Evolutionary conservation across 2,797 vertebrate species (phyloP), one percentile per base, ranked within the genome.

Genomic region (Pogonophryne albipinna): DNA sequence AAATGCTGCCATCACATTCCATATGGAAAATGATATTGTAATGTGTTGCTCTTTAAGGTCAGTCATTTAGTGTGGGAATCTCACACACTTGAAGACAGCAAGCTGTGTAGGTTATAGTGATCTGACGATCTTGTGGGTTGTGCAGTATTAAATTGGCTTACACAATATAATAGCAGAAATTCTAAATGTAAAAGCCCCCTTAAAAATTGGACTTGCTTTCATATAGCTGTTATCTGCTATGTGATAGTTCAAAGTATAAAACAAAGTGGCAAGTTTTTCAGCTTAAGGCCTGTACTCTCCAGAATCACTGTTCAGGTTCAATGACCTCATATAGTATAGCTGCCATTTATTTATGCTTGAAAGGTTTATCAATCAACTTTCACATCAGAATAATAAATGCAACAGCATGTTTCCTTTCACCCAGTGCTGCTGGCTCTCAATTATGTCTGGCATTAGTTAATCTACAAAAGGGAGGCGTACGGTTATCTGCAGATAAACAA

Each of bases 401-500:
- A 19, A 45, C 8, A 60, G 16, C 8, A 7, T 9, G 50, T 49
- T 56, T 55, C 31, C 56, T 69, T 66, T 76, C 19, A 57, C 56
- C 56, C 34, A 27, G 31, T 52, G 67, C 38, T 49, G 14, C 56
- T 70, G 17, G 49, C 47, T 69, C 12, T 56, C 46, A 60, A 16
- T 52, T 34, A 38, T 7, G 58, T 65, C 70, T 79, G 52, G 12
- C 42, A 47, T 52, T 68, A 53, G 65, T 76, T 74, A 69, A 87
- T 72, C 51, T 69, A 53, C 64, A 77, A 64, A 34, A 51, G 47
- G 46, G 74, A 67, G 41, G 17, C 13, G 34, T 10, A 51, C 14
- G 34, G 38, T 71, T 87, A 81, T 81, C 64, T 80, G 51, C 58
- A 70, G 79, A 86, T 80, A 89, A 88, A 85, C 76, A 86, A 78